phyloP scores from a whole-genome alignment of 2,113 vertebrate species.

The Neodontobutis hainanensis region DNA sequence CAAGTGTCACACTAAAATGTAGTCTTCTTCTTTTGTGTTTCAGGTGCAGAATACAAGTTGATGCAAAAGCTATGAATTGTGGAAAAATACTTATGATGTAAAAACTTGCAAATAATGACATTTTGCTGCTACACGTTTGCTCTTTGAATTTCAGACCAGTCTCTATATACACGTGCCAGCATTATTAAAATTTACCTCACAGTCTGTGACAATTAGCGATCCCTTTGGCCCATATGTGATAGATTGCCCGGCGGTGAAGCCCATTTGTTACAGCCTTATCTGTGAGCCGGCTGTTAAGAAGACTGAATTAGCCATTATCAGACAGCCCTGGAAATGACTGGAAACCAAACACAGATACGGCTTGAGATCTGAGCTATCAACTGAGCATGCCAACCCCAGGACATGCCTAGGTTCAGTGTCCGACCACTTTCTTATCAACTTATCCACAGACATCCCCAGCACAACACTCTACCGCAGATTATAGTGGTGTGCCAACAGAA shows the following conservation, averaged over 20 bases:
- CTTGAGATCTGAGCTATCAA: conserved; percentile 46
- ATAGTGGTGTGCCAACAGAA: neutral
- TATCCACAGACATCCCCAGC: neutral
- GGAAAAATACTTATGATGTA: neutral
- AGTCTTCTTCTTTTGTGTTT: conserved; percentile 24
- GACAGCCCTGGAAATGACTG: conserved; percentile 44
- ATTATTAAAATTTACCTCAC: conserved; percentile 44
- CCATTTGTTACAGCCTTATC: conserved; percentile 70
- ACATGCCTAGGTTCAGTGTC: conserved; percentile 23
- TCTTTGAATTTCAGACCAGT: conserved; percentile 2
- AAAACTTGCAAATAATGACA: neutral
- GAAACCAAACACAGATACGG: conserved; percentile 60
- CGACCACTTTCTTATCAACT: conserved; percentile 16
- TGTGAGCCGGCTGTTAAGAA: conserved; percentile 48
- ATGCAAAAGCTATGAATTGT: conserved; percentile 14
- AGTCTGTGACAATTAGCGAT: conserved; percentile 62
- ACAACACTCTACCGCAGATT: neutral
- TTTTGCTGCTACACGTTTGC: neutral
- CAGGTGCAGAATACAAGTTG: conserved; percentile 2
- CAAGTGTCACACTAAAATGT: conserved; percentile 1
- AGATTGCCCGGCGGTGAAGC: conserved; percentile 45
- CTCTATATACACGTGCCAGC: conserved; percentile 22
- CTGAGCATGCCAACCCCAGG: conserved; percentile 23
- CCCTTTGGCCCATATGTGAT: conserved; percentile 54
- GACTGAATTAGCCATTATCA: conserved; percentile 61